A percentile compares a stretch with the other conserved stretches of the same genome.
Conservation (phyloP, 1,140 invertebrate species). For the Hesperophylax magnus region DNA sequence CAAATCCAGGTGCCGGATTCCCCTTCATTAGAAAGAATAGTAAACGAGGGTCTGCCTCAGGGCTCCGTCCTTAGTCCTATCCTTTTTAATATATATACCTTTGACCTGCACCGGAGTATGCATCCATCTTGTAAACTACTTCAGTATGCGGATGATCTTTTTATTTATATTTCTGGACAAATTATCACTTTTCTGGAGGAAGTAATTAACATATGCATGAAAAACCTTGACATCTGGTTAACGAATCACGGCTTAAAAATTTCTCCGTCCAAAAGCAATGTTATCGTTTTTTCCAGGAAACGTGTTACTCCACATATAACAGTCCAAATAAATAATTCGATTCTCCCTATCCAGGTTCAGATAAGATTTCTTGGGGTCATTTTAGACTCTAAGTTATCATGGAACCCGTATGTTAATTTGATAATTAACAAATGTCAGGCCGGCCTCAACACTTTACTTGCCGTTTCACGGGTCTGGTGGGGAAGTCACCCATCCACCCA, state of each 20-base stretch:
- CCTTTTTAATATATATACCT: background rate
- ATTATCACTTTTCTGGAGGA: background rate
- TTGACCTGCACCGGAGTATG: background rate
- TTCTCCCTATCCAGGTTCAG: background rate
- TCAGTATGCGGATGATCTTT: slow-evolving; percentile 10
- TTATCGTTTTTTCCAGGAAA: background rate
- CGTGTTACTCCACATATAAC: background rate
- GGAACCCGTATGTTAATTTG: background rate
- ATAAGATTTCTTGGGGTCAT: background rate
- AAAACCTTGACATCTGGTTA: too few relatives aligned
- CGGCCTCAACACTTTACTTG: background rate
- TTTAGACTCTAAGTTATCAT: background rate
- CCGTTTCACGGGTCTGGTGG: background rate
- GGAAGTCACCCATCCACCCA: background rate
- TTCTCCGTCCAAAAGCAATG: slow-evolving; percentile 12
- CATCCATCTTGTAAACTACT: too few relatives aligned
- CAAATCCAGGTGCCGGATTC: too few relatives aligned
- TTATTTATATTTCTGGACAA: background rate
- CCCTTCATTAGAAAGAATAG: too few relatives aligned
- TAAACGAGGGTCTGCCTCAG: background rate
- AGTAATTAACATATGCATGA: too few relatives aligned
- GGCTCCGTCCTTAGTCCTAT: background rate
- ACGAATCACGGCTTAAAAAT: too few relatives aligned
- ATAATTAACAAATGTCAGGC: background rate
- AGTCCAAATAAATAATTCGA: background rate